Base-by-base conservation (phyloP, 2,797 vertebrate genomes). In the Petrocephalus schoutedeni region DNA sequence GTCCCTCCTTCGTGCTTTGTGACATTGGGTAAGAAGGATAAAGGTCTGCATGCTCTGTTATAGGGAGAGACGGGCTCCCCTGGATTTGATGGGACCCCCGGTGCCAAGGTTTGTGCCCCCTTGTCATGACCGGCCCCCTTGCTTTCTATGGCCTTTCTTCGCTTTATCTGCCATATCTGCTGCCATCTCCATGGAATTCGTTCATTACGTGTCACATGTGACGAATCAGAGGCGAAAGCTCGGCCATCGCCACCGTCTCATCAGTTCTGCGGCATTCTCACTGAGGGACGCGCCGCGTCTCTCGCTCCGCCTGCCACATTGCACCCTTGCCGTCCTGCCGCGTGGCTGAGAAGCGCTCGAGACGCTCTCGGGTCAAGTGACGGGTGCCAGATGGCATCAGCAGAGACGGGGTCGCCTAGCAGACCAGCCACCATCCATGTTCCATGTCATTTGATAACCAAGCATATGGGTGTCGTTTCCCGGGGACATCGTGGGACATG, bases 11-110 rank as follows among this genome's bases (percentile, higher is more conserved):
- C 61, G 89, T 88, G 89, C 90, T 92, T 90, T 92, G 89, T 88
- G 19, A 23, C 1, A 51, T 10, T 32, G 49, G 49, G 0, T 9
- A 61, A 53, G 80, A 14, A 64, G 61, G 21, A 21, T 28, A n/a
- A 58, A 71, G 82, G 89, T 92, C 91, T 94, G 88, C 94, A 41
- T 95, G 90, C 93, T 93, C 56, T 94, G 91, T 91, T 94, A 91
- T 95, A 96, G 98, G 98, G 98, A 92, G 98, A 98, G 89, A 93
- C 97, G 89, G 98, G 98, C 88, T 94, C 94, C 89, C 94, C 95
- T 28, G 98, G 98, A 93, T 92, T 97, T 93, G 95, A 97, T 86
- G 98, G 98, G 94, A 90, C 92, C 85, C 94, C 96, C 21, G 98
- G 98, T 85, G 92, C 91, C 86, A 98, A 98, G 98, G 98, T 99